phyloP scores from a whole-genome alignment of 2,113 vertebrate genomes.

The Aplodontia rufa region DNA sequence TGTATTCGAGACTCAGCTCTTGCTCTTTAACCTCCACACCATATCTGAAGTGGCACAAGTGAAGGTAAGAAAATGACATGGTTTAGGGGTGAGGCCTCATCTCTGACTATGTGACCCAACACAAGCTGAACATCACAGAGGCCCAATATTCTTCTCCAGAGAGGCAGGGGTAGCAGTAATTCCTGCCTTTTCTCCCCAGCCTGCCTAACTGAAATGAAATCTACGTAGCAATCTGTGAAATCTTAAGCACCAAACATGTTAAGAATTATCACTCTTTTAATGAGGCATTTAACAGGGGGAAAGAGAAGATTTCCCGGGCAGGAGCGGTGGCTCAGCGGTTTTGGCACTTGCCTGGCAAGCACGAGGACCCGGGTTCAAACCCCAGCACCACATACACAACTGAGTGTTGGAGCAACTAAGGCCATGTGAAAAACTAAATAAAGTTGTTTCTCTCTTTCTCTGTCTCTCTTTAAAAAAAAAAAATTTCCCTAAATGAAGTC shows the following conservation, averaged over 20 bases:
- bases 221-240: background rate
- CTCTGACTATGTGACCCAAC: background rate
- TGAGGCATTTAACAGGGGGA: background rate
- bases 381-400: no score
- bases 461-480: no score
- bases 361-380: no score
- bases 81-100: background rate
- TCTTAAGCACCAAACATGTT: background rate
- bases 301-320: no score
- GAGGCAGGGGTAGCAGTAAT: background rate
- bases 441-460: no score
- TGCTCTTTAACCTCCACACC: rapidly evolving
- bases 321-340: no score
- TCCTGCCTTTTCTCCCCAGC: background rate
- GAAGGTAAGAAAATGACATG: background rate
- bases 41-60: background rate
- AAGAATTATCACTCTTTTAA: background rate
- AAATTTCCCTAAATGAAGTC: background rate
- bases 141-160: background rate
- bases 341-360: no score
- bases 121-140: background rate
- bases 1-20: background rate
- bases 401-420: no score
- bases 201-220: background rate
- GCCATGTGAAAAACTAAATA: no score